Evolutionary conservation across 2,797 vertebrate genomes (phyloP), one percentile per base, ranked within the genome.

Genomic region (Enteromius thamalakanensis): DNA sequence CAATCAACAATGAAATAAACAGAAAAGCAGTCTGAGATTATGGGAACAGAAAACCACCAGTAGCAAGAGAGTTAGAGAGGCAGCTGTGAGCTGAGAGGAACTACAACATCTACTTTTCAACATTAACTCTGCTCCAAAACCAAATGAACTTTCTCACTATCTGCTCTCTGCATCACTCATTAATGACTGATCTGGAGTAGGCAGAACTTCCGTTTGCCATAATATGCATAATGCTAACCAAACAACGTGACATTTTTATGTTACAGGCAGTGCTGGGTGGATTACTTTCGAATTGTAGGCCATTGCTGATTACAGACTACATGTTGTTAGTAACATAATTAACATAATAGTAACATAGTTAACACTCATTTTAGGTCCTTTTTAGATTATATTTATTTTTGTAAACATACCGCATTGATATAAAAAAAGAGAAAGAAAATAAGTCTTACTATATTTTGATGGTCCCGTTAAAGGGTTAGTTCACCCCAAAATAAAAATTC

Each of bases 31-130:
- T 6, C 40, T 6, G 8, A 64, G 12, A 45, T 37, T 29, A 17
- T 34, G 49, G 21, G 80, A 79, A 45, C 21, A 62, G 14, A 19
- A 26, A 58, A 60, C 55, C 26, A 72, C n/a, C 29, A 29, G 26
- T 49, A 65, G 21, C 23, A 11, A 47, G 4, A 49, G 29, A 23
- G 26, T 19, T 17, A 75, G 23, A 42, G 3, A 79, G 55, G 37
- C 17, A 65, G 47, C 62, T 68, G 62, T 19, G 15, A 9, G 40
- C 10, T 67, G 53, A 72, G 49, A 47, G 70, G 62, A 84, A n/a
- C 21, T 71, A 74, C 64, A 79, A 70, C 15, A 32, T 51, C 2
- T 11, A 9, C 26, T 37, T 40, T 53, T 17, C 15, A 23, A 15
- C 8, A 62, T 70, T 45, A 26, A 12, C 29, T 79, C 64, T 40